Base-by-base conservation (phyloP, 2,113 vertebrate genomes). In the Platysternon megacephalum region DNA sequence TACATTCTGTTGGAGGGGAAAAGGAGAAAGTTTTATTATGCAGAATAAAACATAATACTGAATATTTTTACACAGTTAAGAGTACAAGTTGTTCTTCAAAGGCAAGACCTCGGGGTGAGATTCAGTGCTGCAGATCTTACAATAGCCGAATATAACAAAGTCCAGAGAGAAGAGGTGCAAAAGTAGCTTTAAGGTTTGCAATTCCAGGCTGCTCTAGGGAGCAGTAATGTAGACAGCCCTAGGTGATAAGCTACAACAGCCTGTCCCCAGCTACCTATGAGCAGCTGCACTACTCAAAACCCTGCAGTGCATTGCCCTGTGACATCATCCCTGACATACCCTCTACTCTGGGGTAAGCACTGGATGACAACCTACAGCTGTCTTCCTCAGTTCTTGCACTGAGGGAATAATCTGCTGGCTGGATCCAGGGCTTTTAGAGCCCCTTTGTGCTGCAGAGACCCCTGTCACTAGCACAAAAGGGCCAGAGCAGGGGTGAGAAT, bases 1-100 rank as follows among this genome's bases (percentile, higher is more conserved):
- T 12, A 97, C 97, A 84, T 97, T 97, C 99, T 99, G 90, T 32
- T 56, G 94, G 35, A 94, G 46, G 92, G 82, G 91, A 17, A 94
- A 53, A 89, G 83, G 42, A 85, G 35, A 48, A 0, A 39, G 52
- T 86, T 83, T 5, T 42, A 8, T 16, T 24, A 78, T 55, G 82
- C 16, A 78, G 49, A 87, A 9, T 44, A 32, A 74, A 3, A 48
- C 6, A 32, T 0, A 21, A 81, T 46, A 44, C 42, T 14, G 11
- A 44, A 26, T 78, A 46, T 12, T 78, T 46, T 76, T 44, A 78
- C 42, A 78, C 24, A 78, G 28, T 46, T 12, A 78, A 46, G 24
- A 46, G 42, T 46, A 46, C 42, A 78, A 28, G 42, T 78, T 39
- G 65, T 39, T 72, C 35, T n/a, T 78, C 42, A 78, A 44, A 76